Evolutionary conservation across 2,888 invertebrate genomes (phyloP).

Genomic region (Congeria kusceri): DNA sequence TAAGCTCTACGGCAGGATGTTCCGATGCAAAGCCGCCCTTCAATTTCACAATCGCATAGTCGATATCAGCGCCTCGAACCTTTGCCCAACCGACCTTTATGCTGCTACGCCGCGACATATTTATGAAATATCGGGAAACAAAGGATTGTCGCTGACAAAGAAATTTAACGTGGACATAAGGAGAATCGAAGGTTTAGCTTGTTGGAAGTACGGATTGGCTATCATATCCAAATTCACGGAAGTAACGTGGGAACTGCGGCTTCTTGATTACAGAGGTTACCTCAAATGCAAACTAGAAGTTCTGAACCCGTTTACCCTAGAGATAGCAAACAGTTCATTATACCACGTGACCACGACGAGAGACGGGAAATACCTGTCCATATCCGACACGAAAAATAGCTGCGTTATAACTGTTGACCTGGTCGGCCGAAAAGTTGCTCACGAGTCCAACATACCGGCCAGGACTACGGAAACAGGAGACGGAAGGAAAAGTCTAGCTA

Average conservation of each 20-base stretch:
- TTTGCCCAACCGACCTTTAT: constrained; percentile 48
- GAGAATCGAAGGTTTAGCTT: constrained; percentile 51
- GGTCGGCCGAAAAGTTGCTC: constrained; percentile 27
- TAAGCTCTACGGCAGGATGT: constrained; percentile 37
- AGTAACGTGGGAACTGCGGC: constrained; percentile 50
- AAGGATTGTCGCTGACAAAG: constrained; percentile 33
- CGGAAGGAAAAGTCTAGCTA: background rate
- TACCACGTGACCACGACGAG: constrained; percentile 43
- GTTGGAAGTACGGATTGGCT: constrained; percentile 53
- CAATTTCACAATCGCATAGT: constrained; percentile 45
- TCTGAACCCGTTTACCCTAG: constrained; percentile 44
- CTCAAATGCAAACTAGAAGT: constrained; percentile 53
- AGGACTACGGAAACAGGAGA: background rate
- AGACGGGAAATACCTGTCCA: constrained; percentile 34
- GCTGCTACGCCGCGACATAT: constrained; percentile 46
- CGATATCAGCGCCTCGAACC: constrained; percentile 43
- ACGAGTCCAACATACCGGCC: constrained; percentile 29
- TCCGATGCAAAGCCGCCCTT: constrained; percentile 40
- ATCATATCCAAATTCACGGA: constrained; percentile 38
- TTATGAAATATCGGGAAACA: constrained; percentile 40
- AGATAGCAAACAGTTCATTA: constrained; percentile 28
- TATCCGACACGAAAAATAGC: constrained; percentile 48
- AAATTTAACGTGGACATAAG: constrained; percentile 55
- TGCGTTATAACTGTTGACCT: constrained; percentile 53
- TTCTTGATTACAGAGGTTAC: constrained; percentile 51